These are phyloP conservation scores for Tiphia femorata DNA, from an alignment of 2,888 invertebrate genomes.

Conservation along the genomic window DNA sequence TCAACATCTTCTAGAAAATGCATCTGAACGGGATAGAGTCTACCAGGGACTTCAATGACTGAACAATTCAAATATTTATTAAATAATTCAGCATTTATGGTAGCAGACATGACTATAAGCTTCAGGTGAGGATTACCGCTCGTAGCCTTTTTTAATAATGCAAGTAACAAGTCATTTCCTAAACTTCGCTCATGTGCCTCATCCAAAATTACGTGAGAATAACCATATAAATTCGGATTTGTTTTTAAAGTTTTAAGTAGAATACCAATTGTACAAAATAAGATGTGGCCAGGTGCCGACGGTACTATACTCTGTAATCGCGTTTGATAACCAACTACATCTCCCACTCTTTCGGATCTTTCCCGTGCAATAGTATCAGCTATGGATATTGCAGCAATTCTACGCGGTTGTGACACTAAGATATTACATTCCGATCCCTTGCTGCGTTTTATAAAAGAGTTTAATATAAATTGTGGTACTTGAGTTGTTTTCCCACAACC, in stretches of 20 bases:
- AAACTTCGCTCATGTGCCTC: constrained; percentile 82
- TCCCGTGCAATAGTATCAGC: constrained; percentile 77
- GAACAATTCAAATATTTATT: constrained; percentile 72
- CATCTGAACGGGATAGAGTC: constrained; percentile 74
- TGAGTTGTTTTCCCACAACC: constrained; percentile 83
- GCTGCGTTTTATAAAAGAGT: constrained; percentile 68
- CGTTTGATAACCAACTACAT: constrained; percentile 78
- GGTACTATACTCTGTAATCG: constrained; percentile 72
- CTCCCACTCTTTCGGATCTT: constrained; percentile 75
- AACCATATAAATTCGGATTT: constrained; percentile 71
- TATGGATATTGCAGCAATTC: constrained; percentile 78
- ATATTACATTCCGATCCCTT: constrained; percentile 71
- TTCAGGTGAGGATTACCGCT: constrained; percentile 72
- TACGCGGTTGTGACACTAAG: constrained; percentile 77
- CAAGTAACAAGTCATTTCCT: constrained; percentile 77
- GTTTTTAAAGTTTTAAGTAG: constrained; percentile 69
- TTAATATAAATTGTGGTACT: constrained; percentile 75
- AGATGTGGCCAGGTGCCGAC: constrained; percentile 72
- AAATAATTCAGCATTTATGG: constrained; percentile 76
- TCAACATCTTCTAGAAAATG: constrained; percentile 73
- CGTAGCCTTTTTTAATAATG: constrained; percentile 73
- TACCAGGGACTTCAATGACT: constrained; percentile 72
- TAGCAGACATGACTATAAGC: constrained; percentile 81
- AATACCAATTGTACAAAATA: constrained; percentile 81
- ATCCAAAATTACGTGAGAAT: constrained; percentile 79